Evolutionary conservation across 37 sponge, comb jelly and placozoan species (phyloP).

Genomic region (Aplysina aerophoba): DNA sequence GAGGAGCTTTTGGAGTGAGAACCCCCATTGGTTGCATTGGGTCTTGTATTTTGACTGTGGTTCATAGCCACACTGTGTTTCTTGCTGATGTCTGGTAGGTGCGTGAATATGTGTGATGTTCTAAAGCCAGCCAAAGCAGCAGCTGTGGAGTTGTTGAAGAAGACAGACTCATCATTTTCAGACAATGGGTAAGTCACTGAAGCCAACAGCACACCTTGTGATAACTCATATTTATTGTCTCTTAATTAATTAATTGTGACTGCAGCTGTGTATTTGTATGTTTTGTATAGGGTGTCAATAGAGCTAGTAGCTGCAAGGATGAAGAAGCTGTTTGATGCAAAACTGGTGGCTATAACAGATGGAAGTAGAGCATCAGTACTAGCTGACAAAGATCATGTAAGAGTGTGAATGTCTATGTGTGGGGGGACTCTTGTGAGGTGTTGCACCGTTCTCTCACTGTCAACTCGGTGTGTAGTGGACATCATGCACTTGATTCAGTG

Average conservation of each 20-base stretch:
- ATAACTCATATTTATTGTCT: neutral
- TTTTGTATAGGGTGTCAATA: neutral
- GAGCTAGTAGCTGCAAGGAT: neutral
- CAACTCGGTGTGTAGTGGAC: too few relatives aligned
- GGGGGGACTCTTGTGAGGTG: too few relatives aligned
- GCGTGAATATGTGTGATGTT: conserved; percentile 66
- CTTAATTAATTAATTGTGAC: neutral
- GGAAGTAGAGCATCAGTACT: conserved; percentile 60
- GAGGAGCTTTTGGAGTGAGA: conserved; percentile 74
- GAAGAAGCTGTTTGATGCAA: conserved; percentile 60
- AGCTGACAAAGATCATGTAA: conserved; percentile 56
- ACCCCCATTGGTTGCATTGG: neutral
- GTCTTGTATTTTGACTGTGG: neutral
- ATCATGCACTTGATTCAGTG: too few relatives aligned
- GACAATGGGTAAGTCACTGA: conserved; percentile 29
- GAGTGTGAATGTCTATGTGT: neutral
- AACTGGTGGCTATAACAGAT: conserved; percentile 82
- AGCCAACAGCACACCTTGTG: neutral
- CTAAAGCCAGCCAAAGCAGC: conserved; percentile 82
- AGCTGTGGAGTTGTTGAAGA: conserved; percentile 51
- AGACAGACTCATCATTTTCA: conserved; percentile 12
- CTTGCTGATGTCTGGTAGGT: neutral
- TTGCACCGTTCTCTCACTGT: too few relatives aligned
- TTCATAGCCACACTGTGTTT: neutral
- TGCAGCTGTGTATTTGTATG: neutral